Conservation (phyloP, 2,797 vertebrate species). For the Ceryle rudis region DNA sequence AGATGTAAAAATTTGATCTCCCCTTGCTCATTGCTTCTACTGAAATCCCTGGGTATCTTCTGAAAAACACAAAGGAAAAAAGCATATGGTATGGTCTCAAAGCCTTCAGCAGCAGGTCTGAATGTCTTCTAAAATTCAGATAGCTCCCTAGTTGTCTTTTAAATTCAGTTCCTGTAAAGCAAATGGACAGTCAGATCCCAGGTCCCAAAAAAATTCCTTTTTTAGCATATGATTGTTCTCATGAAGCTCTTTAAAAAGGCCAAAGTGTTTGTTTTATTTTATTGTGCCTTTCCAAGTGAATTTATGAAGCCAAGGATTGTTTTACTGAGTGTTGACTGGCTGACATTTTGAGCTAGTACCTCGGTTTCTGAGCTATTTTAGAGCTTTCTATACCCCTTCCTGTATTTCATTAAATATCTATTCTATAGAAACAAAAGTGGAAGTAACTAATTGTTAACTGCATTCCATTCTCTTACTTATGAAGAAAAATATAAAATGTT, state of each 20-base stretch:
- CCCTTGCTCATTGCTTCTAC: not conserved
- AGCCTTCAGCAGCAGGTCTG: not conserved
- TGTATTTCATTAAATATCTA: not conserved
- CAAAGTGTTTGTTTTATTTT: slow-evolving; percentile 16
- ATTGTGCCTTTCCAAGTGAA: not conserved
- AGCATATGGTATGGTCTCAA: not conserved
- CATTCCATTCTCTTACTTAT: not conserved
- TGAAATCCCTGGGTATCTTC: not conserved
- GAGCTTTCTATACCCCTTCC: not conserved
- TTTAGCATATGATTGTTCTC: not conserved
- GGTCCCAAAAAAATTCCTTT: not conserved
- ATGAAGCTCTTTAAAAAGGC: not conserved
- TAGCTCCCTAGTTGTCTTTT: not conserved
- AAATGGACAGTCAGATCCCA: slow-evolving; percentile 20
- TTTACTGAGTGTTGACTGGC: not conserved
- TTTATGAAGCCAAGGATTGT: not conserved
- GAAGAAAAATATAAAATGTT: not conserved
- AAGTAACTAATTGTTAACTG: not conserved
- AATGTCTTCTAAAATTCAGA: slow-evolving; percentile 4
- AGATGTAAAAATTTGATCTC: not conserved
- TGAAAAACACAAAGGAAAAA: not conserved
- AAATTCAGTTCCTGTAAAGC: not conserved
- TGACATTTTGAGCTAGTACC: slow-evolving; percentile 10
- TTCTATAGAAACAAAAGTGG: not conserved
- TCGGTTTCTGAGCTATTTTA: slow-evolving; percentile 20